phyloP scores from a whole-genome alignment of 2,113 vertebrate species.

The Lathamus discolor region DNA sequence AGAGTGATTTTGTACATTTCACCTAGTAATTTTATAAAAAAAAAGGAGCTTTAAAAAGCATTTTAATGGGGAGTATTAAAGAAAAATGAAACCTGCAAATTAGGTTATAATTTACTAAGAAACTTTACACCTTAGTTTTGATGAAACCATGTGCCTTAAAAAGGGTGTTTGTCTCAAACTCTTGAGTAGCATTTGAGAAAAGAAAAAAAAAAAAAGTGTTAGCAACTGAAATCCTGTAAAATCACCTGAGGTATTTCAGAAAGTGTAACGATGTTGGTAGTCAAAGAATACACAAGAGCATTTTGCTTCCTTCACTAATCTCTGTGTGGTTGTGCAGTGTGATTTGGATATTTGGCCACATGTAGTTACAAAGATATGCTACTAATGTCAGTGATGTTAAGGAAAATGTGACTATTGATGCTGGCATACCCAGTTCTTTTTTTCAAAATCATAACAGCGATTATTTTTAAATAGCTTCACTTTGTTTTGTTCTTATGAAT shows the following conservation, averaged over 20 bases:
- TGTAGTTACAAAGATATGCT: fast-evolving
- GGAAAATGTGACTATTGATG: not conserved
- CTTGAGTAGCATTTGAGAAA: not conserved
- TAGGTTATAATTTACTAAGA: not conserved
- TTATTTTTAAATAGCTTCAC: not conserved
- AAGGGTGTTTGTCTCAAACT: not conserved
- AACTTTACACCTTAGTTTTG: not conserved
- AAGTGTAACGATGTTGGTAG: not conserved
- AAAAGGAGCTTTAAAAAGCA: not conserved
- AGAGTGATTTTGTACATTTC: not conserved
- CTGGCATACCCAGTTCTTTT: not conserved
- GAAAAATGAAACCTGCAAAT: not conserved
- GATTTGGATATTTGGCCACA: not conserved
- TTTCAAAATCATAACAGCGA: not conserved
- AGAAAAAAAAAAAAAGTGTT: not conserved
- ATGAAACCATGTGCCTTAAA: not conserved
- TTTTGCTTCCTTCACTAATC: not conserved
- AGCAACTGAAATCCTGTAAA: not conserved
- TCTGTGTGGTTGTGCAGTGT: not conserved
- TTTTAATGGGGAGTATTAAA: not conserved
- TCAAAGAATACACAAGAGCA: not conserved
- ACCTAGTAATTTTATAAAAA: not conserved
- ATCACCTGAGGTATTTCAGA: not conserved
- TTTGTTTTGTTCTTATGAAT: not conserved
- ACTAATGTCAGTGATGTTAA: not conserved